Base-by-base conservation (phyloP, 1,140 invertebrate species). In the Lordiphosa collinella region DNA sequence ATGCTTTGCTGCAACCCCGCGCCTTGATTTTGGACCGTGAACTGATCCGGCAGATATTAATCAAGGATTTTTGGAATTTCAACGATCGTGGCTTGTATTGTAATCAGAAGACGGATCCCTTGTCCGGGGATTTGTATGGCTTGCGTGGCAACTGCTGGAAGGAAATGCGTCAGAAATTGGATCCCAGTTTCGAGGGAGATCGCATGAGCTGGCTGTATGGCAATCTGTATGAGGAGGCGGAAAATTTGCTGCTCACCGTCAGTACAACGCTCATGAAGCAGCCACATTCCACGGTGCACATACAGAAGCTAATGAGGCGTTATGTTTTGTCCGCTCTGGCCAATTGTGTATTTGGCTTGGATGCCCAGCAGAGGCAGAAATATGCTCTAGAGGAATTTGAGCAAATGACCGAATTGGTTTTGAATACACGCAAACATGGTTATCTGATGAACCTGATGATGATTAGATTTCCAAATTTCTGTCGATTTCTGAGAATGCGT, bases 11-110 rank as follows among this genome's bases (percentile, higher is more conserved):
- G 8, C 79, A 88, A 40, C 87, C 87, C 2, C 64, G 79, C 0
- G 87, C 71, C 1, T 14, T 88, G n/a, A 65, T 88, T 5, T 88
- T 90, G 12, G 91, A 91, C 60, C 87, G 88, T 4, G 91, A 92
- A 31, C 67, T 93, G 31, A 90, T 92, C 3, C 91, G 92, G 37
- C 87, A 89, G 29, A 89, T 93, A 5, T 73, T 93, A 38, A 90
- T 92, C 8, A 92, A 91, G 74, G 91, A 93, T 78, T 93, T 92
- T 61, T 87, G 89, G 40, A 88, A 91, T 74, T 93, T 92, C 57
- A 89, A 90, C 60, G 90, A 92, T 31, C 90, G 91, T 13, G 90
- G 91, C 1, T 86, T 91, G 46, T 91, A 90, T 57, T 89, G 89
- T 31, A 90, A 92, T 49, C 89, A 90, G 11, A 87, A 90, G 10